Percentiles rank a stretch among this genome's conserved stretches.
Conservation (phyloP, 2,888 invertebrate species). For the Hyposoter dolosus region DNA sequence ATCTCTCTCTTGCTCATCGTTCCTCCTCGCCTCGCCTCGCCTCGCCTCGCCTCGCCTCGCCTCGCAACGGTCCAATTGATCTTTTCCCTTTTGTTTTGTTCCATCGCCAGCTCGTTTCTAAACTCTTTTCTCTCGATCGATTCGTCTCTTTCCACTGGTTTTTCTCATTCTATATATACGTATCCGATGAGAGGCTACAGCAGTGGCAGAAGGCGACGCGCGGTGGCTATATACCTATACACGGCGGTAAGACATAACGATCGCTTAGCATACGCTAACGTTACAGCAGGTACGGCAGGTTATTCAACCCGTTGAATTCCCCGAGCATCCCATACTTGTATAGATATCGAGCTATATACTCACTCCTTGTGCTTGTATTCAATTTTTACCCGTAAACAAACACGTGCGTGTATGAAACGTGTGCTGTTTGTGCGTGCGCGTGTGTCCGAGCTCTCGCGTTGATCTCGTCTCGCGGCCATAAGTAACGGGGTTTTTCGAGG, state of each 20-base stretch:
- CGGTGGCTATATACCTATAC: background rate
- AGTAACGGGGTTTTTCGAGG: conserved; percentile 56
- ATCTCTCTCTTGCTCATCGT: conserved; percentile 19
- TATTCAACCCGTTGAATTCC: conserved; percentile 80
- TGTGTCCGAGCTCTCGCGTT: conserved; percentile 11
- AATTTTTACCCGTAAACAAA: conserved; percentile 8
- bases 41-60: background rate
- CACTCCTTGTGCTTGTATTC: conserved; percentile 7
- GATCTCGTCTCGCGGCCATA: conserved; percentile 18
- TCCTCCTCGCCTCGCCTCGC: background rate
- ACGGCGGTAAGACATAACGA: conserved; percentile 36
- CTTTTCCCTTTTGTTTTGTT: conserved; percentile 2
- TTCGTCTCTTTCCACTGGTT: background rate
- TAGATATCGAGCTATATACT: no score
- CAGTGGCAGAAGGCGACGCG: background rate
- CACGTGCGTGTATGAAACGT: background rate
- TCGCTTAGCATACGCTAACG: conserved; percentile 76
- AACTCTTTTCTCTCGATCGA: background rate
- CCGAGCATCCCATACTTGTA: conserved; percentile 54
- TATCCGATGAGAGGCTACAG: no score
- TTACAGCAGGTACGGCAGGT: conserved; percentile 74
- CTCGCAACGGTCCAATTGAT: conserved; percentile 19
- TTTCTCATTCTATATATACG: conserved; percentile 20
- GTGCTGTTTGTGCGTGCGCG: background rate
- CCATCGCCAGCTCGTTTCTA: background rate